Percentiles rank a stretch among this genome's conserved stretches.
These are phyloP conservation scores for Epirrhoe tristata DNA, from an alignment of 2,888 invertebrate genomes.

Conservation along the genomic window DNA sequence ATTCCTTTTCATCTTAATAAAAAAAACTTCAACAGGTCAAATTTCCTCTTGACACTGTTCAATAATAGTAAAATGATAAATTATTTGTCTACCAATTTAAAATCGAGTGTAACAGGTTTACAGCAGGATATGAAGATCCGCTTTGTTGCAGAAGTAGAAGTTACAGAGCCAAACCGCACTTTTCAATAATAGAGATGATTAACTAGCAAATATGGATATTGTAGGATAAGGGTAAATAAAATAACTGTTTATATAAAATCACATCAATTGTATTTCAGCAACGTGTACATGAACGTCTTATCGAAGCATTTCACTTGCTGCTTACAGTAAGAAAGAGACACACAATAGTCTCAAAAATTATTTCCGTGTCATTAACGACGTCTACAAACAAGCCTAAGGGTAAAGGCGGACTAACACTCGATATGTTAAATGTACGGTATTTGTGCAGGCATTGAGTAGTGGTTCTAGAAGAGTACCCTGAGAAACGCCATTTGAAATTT, in stretches of 20 bases:
- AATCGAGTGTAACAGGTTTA: no score
- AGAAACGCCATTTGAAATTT: conserved; percentile 8
- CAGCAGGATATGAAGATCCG: no score
- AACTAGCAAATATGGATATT: background rate
- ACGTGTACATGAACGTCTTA: conserved; percentile 84
- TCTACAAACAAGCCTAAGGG: conserved; percentile 78
- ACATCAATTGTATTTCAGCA: conserved; percentile 86
- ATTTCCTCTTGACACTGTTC: no score
- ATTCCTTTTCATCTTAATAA: no score
- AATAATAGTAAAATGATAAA: no score
- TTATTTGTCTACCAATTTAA: no score
- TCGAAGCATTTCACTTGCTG: conserved; percentile 81
- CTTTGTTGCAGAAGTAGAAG: background rate
- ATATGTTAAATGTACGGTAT: conserved; percentile 65
- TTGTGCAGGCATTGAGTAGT: conserved; percentile 34
- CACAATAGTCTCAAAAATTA: conserved; percentile 65
- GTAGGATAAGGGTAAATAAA: conserved; percentile 60
- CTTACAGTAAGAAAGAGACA: conserved; percentile 78
- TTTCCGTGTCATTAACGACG: conserved; percentile 64
- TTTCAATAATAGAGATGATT: background rate
- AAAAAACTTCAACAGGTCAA: no score
- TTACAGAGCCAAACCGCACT: background rate
- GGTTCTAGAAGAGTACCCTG: conserved; percentile 37
- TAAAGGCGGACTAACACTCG: conserved; percentile 79
- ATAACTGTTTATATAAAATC: conserved; percentile 75